Evolutionary conservation across 2,113 vertebrate species (phyloP), one percentile per base, ranked within the genome.

Genomic region (Crypturellus undulatus): DNA sequence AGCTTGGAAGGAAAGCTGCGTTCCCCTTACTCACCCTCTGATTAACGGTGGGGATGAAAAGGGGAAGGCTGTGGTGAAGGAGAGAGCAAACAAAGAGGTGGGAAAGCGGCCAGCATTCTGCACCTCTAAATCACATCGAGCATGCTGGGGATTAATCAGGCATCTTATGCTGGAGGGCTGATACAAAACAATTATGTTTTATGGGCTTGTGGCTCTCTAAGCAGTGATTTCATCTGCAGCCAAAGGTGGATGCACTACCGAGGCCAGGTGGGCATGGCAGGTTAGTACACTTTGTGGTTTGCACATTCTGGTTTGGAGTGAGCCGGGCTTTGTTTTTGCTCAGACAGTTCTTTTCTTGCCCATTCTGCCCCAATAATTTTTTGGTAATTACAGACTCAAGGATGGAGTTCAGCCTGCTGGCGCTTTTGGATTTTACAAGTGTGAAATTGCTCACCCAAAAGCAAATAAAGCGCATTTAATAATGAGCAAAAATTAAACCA

Each of bases 41-140:
- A 2, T n/a, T 87, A 42, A 16, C 0, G 0, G 73, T 52, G 73
- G n/a, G 21, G 64, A 9, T 3, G 40, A 68, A 9, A 20, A 21
- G 56, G 25, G 52, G 62, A 52, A 79, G 65, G 22, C 62, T 13
- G 56, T 25, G 7, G 28, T 3, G 1, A 40, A 28, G 63, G 77
- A 89, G 62, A 79, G 63, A 42, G 20, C 0, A 17, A 63, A 30
- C 20, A 32, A 64, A 64, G 79, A 28, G 51, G 59, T 49, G 75
- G 81, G 90, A 69, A 25, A 36, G 59, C 75, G 79, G 81, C 90
- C 94, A 82, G 87, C 79, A 49, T 60, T 47, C 76, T 68, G 65
- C 60, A 75, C 76, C 62, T 89, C 69, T 81, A 71, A 78, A 78
- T 76, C 92, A 28, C 51, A 60, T 71, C 95, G 75, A 11, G 40